Base-by-base conservation (phyloP, 1,140 invertebrate species). In the Idris sp. region DNA sequence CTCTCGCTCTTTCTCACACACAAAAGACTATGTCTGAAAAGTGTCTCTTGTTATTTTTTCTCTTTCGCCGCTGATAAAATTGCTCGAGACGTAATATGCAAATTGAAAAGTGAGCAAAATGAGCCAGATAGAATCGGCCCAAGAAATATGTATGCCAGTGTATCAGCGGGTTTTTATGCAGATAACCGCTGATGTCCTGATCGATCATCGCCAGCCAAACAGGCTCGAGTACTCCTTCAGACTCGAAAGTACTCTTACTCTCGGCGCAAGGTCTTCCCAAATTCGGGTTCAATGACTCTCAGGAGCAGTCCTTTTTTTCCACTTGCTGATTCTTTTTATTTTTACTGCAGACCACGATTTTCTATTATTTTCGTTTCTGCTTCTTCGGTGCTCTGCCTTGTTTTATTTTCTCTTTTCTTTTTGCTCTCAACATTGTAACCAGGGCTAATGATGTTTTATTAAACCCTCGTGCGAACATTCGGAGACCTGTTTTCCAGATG, bases 141-240 rank as follows among this genome's bases (percentile, higher is more conserved):
- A 33, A 36, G 73, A 69, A 75, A 69, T 75, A 75, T 75, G 59
- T 75, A 69, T 75, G 73, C 73, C 73, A 75, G 65, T 75, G 73
- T 75, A 75, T 75, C 73, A 69, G 59, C 73, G 40, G 73, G 65
- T 76, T 64, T 71, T 76, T 76, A 76, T 71, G 73, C 59, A 71
- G 65, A 76, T 76, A 71, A 71, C 65, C 61, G 15, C n/a, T 22
- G 46, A 65, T 71, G 49, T 6, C 54, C 51, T 38, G 65, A 76
- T 71, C 73, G 73, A 76, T 76, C 73, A 71, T 75, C 51, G 36
- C 49, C 26, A 54, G 44, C 58, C 28, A 44, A 54, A 33, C 30
- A 36, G 38, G 28, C 59, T 53, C 28, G 41, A 51, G 38, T 35
- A 14, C 22, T 28, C n/a, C 30, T 43, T 36, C 15, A n/a, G 36